phyloP scores from a whole-genome alignment of 2,797 vertebrate species.

The Neostethus bicornis region DNA sequence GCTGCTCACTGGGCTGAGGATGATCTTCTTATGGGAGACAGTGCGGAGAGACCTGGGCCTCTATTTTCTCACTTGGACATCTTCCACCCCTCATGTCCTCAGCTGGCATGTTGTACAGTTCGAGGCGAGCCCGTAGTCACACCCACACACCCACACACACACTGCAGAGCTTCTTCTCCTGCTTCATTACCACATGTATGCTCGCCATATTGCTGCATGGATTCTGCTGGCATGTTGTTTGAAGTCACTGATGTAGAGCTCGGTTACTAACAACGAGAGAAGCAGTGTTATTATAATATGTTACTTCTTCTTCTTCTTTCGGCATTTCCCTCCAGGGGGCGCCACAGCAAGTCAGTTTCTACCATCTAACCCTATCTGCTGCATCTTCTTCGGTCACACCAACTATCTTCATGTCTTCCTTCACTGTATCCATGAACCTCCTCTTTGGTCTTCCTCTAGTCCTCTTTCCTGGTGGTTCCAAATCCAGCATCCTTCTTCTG shows the following conservation, averaged over 20 bases:
- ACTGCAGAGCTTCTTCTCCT: slow-evolving; percentile 47
- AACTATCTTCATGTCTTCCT: too few species aligned
- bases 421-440: too few species aligned
- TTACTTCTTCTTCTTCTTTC: too few species aligned
- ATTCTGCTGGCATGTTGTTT: slow-evolving; percentile 61
- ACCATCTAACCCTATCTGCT: too few species aligned
- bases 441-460: too few species aligned
- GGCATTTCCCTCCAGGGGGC: too few species aligned
- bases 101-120: slow-evolving; percentile 59
- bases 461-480: too few species aligned
- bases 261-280: slow-evolving; percentile 34
- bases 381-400: too few species aligned
- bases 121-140: slow-evolving; percentile 47
- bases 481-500: too few species aligned
- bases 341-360: too few species aligned
- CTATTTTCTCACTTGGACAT: slow-evolving; percentile 49
- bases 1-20: slow-evolving; percentile 50
- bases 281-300: too few species aligned
- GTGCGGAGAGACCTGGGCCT: slow-evolving; percentile 54
- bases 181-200: slow-evolving; percentile 73
- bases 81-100: slow-evolving; percentile 58
- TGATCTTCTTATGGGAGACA: slow-evolving; percentile 73
- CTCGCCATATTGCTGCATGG: slow-evolving; percentile 56
- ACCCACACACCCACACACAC: slow-evolving; percentile 29
- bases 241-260: slow-evolving; percentile 50